Evolutionary conservation across 2,888 invertebrate species (phyloP), one percentile per base, ranked within the genome.

Genomic region (Chironomus tentans): DNA sequence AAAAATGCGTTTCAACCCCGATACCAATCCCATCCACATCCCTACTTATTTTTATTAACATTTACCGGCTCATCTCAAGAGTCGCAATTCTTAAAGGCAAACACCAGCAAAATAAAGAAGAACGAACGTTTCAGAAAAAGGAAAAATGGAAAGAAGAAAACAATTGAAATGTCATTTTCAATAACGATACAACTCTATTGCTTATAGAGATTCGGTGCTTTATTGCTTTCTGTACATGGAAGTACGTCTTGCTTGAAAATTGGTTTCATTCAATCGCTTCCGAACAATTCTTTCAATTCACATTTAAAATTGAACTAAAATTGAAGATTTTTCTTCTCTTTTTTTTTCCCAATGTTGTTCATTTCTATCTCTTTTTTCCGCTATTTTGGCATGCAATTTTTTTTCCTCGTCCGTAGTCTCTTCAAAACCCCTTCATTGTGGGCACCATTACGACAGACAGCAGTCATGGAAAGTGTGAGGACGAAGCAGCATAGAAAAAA

Each of bases 141-240:
- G 1, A 3, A 6, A 5, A 18, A 56, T 7, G n/a, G 56, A 15
- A 56, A 56, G 24, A 18, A 24, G 65, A 18, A 65, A 22, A 65
- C 24, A 65, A 65, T 65, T 65, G 65, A 65, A 65, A 65, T 65
- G 24, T 65, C 65, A 65, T 22, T 65, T 65, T 21, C 65, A 65
- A 65, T 21, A 13, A 65, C 21, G 12, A 65, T 24, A 65, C 15
- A 56, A 18, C 56, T 56, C 56, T 65, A 65, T 65, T 65, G 65
- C 65, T n/a, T 24, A 10, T 6, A 18, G 18, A 18, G 38, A 38
- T 38, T 38, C 38, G 7, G 38, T 56, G 15, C 15, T 56, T 56
- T 50, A 13, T 50, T 15, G 38, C 38, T 15, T 18, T 56, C 38
- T 38, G 10, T 38, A 38, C 38, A 38, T 38, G 56, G 18, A 18